phyloP scores from a whole-genome alignment of 2,888 invertebrate species.

The Mimachlamys varia region DNA sequence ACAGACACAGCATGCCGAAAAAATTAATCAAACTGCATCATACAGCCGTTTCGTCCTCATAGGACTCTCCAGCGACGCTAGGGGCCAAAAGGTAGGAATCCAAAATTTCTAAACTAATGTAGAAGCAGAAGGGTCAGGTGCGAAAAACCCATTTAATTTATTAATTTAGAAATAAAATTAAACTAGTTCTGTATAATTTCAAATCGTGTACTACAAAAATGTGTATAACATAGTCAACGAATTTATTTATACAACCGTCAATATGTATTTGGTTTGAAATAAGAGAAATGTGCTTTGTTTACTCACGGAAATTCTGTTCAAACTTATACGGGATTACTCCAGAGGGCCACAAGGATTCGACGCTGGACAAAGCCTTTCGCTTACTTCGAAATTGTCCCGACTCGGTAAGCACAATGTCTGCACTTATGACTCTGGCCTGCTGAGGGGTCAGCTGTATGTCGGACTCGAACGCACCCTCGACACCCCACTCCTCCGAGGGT shows the following conservation, averaged over 20 bases:
- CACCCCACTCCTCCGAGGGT: slow-evolving; percentile 52
- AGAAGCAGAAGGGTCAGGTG: too few relatives aligned
- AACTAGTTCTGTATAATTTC: too few relatives aligned
- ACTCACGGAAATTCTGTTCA: slow-evolving; percentile 51
- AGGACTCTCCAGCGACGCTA: too few relatives aligned
- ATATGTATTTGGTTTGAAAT: background rate
- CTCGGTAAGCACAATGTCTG: background rate
- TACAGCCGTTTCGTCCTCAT: too few relatives aligned
- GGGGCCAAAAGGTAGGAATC: too few relatives aligned
- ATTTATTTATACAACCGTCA: background rate
- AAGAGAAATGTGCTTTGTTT: background rate
- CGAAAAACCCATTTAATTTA: too few relatives aligned
- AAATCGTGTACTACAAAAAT: background rate
- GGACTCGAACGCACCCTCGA: slow-evolving; percentile 54
- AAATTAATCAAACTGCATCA: too few relatives aligned
- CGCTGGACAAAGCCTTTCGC: slow-evolving; percentile 50
- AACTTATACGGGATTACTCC: slow-evolving; percentile 52
- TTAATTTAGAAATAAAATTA: too few relatives aligned
- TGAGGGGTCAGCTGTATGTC: slow-evolving; percentile 55
- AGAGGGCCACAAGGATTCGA: slow-evolving; percentile 48
- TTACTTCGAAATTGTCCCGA: slow-evolving; percentile 7
- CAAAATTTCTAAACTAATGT: too few relatives aligned
- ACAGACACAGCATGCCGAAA: too few relatives aligned
- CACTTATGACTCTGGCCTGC: slow-evolving; percentile 43
- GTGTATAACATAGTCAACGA: background rate